Percentiles rank a stretch among this genome's conserved stretches.
Conservation (phyloP, 2,113 vertebrate genomes). For the Motacilla alba region DNA sequence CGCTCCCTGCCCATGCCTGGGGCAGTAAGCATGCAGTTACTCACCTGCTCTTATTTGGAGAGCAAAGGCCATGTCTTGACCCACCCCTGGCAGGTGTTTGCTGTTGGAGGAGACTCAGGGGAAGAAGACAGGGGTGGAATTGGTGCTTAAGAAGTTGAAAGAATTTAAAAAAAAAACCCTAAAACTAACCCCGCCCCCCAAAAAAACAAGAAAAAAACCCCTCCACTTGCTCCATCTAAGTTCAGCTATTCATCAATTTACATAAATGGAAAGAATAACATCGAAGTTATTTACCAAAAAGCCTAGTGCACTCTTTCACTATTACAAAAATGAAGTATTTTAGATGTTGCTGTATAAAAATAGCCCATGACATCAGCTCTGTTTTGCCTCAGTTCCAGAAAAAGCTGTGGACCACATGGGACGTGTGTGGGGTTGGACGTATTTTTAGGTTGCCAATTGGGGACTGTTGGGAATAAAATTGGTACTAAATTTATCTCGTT, state of each 20-base stretch:
- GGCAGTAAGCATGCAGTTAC: accelerated
- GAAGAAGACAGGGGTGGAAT: neutral
- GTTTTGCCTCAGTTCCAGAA: conserved; percentile 4
- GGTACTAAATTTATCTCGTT: neutral
- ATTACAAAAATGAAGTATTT: neutral
- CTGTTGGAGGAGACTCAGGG: neutral
- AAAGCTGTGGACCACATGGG: neutral
- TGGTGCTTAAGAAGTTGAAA: neutral
- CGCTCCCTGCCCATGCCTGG: accelerated
- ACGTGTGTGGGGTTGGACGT: neutral
- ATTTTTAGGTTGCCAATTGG: neutral
- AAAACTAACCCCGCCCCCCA: accelerated
- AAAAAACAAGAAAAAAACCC: neutral
- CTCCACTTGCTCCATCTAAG: neutral
- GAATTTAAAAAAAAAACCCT: neutral
- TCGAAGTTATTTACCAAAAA: neutral
- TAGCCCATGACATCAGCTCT: conserved; percentile 15
- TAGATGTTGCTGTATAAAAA: neutral
- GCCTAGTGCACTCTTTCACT: neutral
- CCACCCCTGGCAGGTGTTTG: neutral
- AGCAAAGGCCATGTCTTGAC: neutral
- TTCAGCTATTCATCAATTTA: neutral
- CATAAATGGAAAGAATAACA: neutral
- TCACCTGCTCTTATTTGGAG: neutral
- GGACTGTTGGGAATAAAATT: neutral